These are phyloP conservation scores for Sphinx pinastri DNA, from an alignment of 2,888 invertebrate species.

Conservation along the genomic window DNA sequence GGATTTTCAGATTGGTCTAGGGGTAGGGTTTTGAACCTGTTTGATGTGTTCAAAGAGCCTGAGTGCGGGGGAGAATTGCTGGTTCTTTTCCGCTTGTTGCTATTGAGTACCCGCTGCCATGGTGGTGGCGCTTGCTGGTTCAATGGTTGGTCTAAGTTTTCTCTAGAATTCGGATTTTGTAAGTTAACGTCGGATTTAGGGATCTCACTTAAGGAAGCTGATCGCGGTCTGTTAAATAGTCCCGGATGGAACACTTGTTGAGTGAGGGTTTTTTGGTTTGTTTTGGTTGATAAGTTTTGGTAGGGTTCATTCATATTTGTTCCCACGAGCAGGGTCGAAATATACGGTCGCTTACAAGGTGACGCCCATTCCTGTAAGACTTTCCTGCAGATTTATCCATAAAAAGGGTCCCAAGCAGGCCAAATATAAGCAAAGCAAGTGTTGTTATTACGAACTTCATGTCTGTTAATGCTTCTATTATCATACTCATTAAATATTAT, in stretches of 20 bases:
- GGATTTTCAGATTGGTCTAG: conserved; percentile 1
- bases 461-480: too few relatives aligned
- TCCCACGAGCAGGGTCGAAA: conserved; percentile 29
- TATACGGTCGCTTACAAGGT: conserved; percentile 27
- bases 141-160: background rate
- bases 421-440: too few relatives aligned
- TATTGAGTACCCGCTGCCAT: conserved; percentile 28
- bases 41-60: conserved; percentile 2
- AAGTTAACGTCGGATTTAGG: background rate
- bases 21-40: conserved; percentile 25
- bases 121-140: conserved; percentile 22
- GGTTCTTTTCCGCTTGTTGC: conserved; percentile 23
- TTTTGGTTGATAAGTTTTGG: background rate
- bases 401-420: too few relatives aligned
- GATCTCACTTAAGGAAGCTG: background rate
- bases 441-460: too few relatives aligned
- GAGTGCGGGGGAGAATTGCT: conserved; percentile 6
- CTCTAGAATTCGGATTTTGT: background rate
- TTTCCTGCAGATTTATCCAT: too few relatives aligned
- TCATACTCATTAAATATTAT: conserved; percentile 3
- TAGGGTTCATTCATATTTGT: conserved; percentile 23
- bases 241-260: conserved; percentile 35
- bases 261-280: conserved; percentile 31
- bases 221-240: conserved; percentile 28
- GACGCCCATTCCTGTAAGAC: conserved; percentile 10